Conservation (phyloP, 2,113 vertebrate species). For the Myotis brandtii region DNA sequence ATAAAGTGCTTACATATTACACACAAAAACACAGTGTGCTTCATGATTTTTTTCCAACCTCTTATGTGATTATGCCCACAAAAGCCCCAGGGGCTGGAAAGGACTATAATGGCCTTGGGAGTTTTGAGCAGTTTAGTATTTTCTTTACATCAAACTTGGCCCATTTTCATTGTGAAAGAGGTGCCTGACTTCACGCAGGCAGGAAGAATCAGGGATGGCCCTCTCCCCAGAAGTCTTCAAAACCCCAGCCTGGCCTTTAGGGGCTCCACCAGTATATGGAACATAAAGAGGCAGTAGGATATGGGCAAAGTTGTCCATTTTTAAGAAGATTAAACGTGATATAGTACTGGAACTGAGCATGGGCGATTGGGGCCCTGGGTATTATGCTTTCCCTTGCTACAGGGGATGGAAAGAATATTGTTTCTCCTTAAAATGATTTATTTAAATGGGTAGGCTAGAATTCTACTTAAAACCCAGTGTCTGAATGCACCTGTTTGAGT, state of each 20-base stretch:
- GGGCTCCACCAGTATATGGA: neutral
- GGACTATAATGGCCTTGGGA: neutral
- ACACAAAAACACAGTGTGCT: neutral
- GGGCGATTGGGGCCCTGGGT: slow-evolving; percentile 68
- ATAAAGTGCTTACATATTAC: slow-evolving; percentile 59
- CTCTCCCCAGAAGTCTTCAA: slow-evolving; percentile 25
- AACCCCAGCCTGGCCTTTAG: slow-evolving; percentile 33
- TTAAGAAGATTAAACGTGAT: slow-evolving; percentile 73
- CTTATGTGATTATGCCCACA: slow-evolving; percentile 57
- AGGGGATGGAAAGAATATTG: slow-evolving; percentile 85
- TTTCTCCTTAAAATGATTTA: slow-evolving; percentile 90
- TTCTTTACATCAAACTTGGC: slow-evolving; percentile 20
- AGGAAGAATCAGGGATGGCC: slow-evolving; percentile 9
- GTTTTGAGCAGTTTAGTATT: slow-evolving; percentile 35
- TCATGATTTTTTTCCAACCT: neutral
- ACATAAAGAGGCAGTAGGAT: slow-evolving; percentile 21
- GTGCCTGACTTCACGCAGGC: neutral
- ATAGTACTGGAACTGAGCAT: slow-evolving; percentile 63
- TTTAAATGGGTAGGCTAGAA: slow-evolving; percentile 88
- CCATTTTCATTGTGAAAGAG: neutral
- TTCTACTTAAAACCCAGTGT: slow-evolving; percentile 87
- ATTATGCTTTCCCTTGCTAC: slow-evolving; percentile 81
- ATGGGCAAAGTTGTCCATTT: slow-evolving; percentile 50
- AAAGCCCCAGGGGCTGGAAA: slow-evolving; percentile 40
- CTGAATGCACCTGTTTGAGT: slow-evolving; percentile 91